These are phyloP conservation scores for Plemyria rubiginata DNA, from an alignment of 2,888 invertebrate genomes.

Conservation along the genomic window DNA sequence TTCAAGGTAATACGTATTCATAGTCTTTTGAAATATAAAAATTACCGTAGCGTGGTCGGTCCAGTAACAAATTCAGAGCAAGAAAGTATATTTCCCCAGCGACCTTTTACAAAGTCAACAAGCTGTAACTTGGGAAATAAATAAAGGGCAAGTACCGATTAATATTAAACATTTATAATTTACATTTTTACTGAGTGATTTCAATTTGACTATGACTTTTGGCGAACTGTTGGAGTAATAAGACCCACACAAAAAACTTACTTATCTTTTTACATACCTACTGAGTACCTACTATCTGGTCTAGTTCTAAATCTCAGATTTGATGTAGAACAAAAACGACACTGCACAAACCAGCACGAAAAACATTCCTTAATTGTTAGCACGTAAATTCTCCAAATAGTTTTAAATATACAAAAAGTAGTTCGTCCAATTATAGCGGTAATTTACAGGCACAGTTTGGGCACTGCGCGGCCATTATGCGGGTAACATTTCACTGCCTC, in stretches of 20 bases:
- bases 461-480: constrained; percentile 45
- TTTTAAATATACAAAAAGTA: constrained; percentile 43
- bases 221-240: background rate
- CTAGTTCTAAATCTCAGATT: background rate
- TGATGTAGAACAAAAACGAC: background rate
- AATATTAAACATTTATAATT: constrained; percentile 66
- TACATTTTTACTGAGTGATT: constrained; percentile 43
- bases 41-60: constrained; percentile 58
- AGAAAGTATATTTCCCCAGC: constrained; percentile 77
- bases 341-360: background rate
- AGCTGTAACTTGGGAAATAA: constrained; percentile 81
- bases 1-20: constrained; percentile 38
- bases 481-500: constrained; percentile 62
- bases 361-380: constrained; percentile 10
- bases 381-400: constrained; percentile 35
- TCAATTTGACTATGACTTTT: constrained; percentile 8
- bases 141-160: constrained; percentile 71
- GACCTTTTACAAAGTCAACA: constrained; percentile 81
- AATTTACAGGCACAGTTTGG: constrained; percentile 43
- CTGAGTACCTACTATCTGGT: background rate
- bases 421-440: constrained; percentile 45
- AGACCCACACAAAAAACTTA: background rate
- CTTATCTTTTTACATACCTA: background rate
- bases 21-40: constrained; percentile 46
- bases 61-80: constrained; percentile 71